Evolutionary conservation across 2,113 vertebrate genomes (phyloP), one percentile per base, ranked within the genome.

Genomic region (Nerophis lumbriciformis): DNA sequence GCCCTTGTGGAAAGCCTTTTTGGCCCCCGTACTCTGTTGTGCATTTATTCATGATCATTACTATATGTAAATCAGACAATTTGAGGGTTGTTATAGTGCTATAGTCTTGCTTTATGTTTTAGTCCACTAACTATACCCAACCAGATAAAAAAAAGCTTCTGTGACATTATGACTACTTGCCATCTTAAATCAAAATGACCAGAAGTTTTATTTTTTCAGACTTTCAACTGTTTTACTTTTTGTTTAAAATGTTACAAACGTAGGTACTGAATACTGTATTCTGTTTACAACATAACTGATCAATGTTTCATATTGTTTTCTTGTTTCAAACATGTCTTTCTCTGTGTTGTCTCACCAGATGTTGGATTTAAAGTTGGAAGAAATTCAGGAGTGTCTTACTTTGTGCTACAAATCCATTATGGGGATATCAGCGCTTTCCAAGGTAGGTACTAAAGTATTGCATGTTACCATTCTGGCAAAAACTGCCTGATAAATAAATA

Each of bases 361-460:
- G 97, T 99, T 77, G 97, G 94, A 63, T 99, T 98, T 87, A 92
- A 92, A 93, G 96, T 98, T 75, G 97, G 95, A 80, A 92, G 90
- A 77, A 90, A 88, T 73, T 85, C 91, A 1, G 91, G 90, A 66
- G 93, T 90, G 72, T 92, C 93, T 79, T 92, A 93, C 78, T 94
- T 99, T 80, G 95, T 99, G 63, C 93, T 99, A 9, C 97, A 99
- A 76, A 94, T 99, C 8, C 97, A 99, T 87, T 99, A 99, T 72
- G 97, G 95, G 9, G 94, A 98, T 61, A 57, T 93, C 60, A 81
- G 76, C 80, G 92, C 90, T 75, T 99, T 99, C 71, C 91, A 79
- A 92, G 95, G 97, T 97, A 85, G 53, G 91, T 82, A 48, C 16
- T 12, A 28, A 3, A 28, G 28, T 45, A 8, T 28, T 39, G 0